Percentiles rank a stretch among this genome's conserved stretches.
These are phyloP conservation scores for Limnephilus marmoratus DNA, from an alignment of 2,888 invertebrate genomes.

Conservation along the genomic window DNA sequence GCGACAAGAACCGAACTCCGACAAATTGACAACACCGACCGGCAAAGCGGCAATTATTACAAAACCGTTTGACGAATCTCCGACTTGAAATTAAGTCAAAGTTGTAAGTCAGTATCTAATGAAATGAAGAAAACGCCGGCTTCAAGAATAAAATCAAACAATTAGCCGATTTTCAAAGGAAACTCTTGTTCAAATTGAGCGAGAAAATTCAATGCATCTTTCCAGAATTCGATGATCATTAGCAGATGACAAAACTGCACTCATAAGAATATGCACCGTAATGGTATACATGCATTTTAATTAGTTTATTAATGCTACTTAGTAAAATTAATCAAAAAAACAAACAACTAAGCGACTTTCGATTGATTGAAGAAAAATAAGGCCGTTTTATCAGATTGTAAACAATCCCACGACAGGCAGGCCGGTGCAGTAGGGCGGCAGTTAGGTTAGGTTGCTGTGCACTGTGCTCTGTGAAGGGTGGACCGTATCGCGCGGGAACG, in stretches of 20 bases:
- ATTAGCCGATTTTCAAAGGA: background rate
- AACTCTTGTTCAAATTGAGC: background rate
- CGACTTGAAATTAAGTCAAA: background rate
- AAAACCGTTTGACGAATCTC: background rate
- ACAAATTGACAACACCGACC: background rate
- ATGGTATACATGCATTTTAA: background rate
- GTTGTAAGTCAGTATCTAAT: background rate
- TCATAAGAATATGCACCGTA: too few species aligned
- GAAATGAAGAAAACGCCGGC: background rate
- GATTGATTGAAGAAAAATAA: background rate
- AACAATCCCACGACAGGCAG: slow-evolving; percentile 13
- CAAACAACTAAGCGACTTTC: background rate
- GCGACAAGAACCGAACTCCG: background rate
- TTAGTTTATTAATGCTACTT: background rate
- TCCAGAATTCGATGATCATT: background rate
- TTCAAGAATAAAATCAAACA: background rate
- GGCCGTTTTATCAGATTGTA: background rate
- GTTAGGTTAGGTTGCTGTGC: slow-evolving; percentile 2
- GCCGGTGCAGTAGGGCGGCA: background rate
- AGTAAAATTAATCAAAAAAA: background rate
- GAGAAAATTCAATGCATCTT: background rate
- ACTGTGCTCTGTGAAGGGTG: slow-evolving; percentile 6
- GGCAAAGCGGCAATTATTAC: background rate
- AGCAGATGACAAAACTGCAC: background rate
- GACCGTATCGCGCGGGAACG: slow-evolving; percentile 54